phyloP scores from a whole-genome alignment of 2,797 vertebrate genomes.

The Coreius guichenoti region DNA sequence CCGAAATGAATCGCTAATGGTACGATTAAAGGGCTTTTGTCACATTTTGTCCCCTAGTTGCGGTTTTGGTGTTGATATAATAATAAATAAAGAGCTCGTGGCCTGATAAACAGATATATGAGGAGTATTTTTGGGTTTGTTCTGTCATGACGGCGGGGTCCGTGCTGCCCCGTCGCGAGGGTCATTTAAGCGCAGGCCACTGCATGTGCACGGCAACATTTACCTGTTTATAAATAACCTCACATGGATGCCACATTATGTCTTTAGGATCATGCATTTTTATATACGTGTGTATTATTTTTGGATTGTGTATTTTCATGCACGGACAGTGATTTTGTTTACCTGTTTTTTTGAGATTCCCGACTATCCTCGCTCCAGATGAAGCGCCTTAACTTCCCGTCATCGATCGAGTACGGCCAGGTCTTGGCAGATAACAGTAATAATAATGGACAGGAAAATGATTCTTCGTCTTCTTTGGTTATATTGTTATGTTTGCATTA shows the following conservation, averaged over 20 bases:
- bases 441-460: not conserved
- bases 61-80: not conserved
- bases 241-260: constrained; percentile 34
- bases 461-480: not conserved
- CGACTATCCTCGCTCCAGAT: constrained; percentile 84
- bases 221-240: constrained; percentile 18
- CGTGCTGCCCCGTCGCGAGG: constrained; percentile 41
- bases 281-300: constrained; percentile 10
- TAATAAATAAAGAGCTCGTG: not conserved
- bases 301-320: constrained; percentile 58
- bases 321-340: constrained; percentile 79
- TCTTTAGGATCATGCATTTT: constrained; percentile 38
- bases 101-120: not conserved
- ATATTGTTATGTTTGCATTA: too few relatives aligned
- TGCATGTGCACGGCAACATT: constrained; percentile 37
- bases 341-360: constrained; percentile 83
- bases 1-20: not conserved
- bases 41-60: not conserved
- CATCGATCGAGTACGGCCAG: constrained; percentile 69
- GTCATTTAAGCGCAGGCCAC: constrained; percentile 66
- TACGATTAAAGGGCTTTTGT: not conserved
- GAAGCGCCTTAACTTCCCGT: constrained; percentile 81
- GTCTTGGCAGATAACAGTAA: constrained; percentile 50
- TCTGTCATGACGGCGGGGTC: constrained; percentile 23
- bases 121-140: constrained; percentile 23